A percentile compares a stretch with the other conserved stretches of the same genome.
phyloP scores from a whole-genome alignment of 2,113 vertebrate species.

The Nannobrachium achirus region DNA sequence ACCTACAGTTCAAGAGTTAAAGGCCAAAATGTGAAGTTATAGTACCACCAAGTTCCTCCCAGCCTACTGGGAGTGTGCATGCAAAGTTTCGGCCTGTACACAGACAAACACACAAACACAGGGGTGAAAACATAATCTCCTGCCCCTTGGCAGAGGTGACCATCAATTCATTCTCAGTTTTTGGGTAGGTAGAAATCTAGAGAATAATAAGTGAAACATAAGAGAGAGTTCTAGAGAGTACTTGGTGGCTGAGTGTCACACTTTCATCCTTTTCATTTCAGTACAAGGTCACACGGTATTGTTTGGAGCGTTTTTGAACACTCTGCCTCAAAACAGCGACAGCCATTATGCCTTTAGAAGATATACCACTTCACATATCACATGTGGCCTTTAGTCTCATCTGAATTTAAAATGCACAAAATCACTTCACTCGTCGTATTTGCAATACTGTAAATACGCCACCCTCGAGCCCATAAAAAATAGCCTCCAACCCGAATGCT shows the following conservation, averaged over 20 bases:
- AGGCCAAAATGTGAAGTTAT: no score
- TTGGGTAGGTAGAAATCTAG: no score
- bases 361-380: background rate
- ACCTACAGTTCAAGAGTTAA: no score
- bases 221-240: background rate
- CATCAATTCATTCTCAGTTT: no score
- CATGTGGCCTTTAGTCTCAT: background rate
- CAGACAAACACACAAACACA: no score
- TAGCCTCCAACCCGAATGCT: conserved; percentile 25
- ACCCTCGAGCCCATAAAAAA: conserved; percentile 6
- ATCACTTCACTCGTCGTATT: conserved; percentile 10
- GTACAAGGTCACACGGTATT: conserved; percentile 1
- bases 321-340: background rate
- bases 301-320: background rate
- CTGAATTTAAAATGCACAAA: background rate
- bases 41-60: no score
- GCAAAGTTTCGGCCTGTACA: no score
- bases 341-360: background rate
- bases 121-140: no score
- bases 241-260: background rate
- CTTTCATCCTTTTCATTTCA: background rate
- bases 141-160: no score
- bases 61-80: no score
- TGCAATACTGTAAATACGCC: background rate
- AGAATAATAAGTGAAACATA: background rate